Conservation (phyloP, 2,888 invertebrate species). For the Eristalis intricaria region DNA sequence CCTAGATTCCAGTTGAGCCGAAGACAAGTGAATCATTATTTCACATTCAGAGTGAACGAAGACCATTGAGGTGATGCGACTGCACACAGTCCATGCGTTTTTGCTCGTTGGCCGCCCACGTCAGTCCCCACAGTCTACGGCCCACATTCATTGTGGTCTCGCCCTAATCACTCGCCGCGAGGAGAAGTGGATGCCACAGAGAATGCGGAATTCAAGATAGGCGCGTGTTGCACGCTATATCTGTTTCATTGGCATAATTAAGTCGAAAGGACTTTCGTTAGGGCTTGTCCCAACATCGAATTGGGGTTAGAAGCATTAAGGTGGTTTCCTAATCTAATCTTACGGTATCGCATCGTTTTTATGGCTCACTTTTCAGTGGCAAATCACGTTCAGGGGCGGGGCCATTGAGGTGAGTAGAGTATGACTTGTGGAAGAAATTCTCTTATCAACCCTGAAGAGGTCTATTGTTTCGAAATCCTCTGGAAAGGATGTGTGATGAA, state of each 20-base stretch:
- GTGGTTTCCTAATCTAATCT: too few species aligned
- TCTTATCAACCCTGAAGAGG: too few species aligned
- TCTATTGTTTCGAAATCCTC: too few species aligned
- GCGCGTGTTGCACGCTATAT: conserved; percentile 16
- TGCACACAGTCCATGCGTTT: too few species aligned
- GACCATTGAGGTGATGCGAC: background rate
- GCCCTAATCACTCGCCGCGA: background rate
- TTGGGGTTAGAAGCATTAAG: background rate
- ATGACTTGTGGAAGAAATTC: too few species aligned
- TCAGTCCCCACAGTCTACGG: too few species aligned
- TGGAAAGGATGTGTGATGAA: too few species aligned
- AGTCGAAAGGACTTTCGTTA: background rate
- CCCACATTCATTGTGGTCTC: background rate
- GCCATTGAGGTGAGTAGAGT: too few species aligned
- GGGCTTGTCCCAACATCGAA: background rate
- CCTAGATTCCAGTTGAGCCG: background rate
- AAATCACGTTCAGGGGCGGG: too few species aligned
- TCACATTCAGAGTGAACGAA: background rate
- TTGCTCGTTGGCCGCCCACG: too few species aligned
- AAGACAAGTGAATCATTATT: conserved; percentile 34
- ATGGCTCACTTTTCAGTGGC: too few species aligned
- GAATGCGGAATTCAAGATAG: conserved; percentile 26
- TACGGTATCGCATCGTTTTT: too few species aligned
- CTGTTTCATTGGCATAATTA: background rate
- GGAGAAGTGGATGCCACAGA: conserved; percentile 9